These are phyloP conservation scores for Odontothrips loti DNA, from an alignment of 2,888 invertebrate species.

Conservation along the genomic window DNA sequence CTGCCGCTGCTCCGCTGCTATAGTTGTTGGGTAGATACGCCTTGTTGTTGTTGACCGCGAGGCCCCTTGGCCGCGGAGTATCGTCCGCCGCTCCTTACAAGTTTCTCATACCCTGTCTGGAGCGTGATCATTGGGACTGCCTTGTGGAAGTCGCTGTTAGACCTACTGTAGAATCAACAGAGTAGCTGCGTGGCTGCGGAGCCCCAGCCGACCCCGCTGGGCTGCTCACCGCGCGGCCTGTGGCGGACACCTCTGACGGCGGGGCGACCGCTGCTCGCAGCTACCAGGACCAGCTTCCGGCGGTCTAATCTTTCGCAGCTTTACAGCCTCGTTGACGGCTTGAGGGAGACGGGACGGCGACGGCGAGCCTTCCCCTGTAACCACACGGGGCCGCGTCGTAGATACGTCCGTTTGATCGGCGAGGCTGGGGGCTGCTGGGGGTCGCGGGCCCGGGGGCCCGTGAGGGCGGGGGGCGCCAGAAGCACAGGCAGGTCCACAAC, in stretches of 20 bases:
- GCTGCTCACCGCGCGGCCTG: too few relatives aligned
- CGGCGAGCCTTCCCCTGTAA: too few relatives aligned
- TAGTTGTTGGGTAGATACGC: too few relatives aligned
- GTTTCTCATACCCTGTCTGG: too few relatives aligned
- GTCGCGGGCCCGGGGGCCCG: neutral
- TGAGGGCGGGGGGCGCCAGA: neutral
- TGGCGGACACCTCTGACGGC: too few relatives aligned
- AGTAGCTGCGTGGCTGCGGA: too few relatives aligned
- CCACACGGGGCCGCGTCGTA: neutral
- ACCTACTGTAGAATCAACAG: too few relatives aligned
- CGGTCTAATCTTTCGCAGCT: neutral
- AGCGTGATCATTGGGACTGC: too few relatives aligned
- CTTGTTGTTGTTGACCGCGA: too few relatives aligned
- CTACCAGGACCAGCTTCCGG: neutral
- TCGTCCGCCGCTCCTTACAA: neutral
- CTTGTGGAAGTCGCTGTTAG: too few relatives aligned
- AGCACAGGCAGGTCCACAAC: neutral
- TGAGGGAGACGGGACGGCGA: too few relatives aligned
- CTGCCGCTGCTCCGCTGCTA: neutral
- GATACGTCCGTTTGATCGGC: neutral
- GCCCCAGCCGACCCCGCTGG: too few relatives aligned
- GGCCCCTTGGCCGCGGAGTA: neutral
- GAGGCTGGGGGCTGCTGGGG: neutral
- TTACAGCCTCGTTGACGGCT: neutral
- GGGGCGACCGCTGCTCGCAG: neutral